These are phyloP conservation scores for Camarhynchus parvulus DNA, from an alignment of 2,113 vertebrate species.

Conservation along the genomic window DNA sequence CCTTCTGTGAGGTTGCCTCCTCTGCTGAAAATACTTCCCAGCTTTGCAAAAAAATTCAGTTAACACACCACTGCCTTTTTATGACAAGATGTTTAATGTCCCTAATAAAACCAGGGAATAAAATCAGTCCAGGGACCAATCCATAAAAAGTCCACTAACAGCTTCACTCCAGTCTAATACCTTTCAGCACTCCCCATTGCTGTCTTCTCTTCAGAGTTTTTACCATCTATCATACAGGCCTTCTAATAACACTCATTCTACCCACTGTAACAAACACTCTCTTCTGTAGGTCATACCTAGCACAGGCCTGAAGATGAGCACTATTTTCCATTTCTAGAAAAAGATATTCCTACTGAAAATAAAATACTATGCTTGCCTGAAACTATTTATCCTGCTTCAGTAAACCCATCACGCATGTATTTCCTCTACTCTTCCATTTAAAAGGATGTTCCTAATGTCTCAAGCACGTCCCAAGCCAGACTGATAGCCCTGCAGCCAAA, in stretches of 20 bases:
- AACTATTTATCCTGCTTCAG: neutral
- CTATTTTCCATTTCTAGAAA: neutral
- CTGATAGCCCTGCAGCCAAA: neutral
- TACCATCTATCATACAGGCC: neutral
- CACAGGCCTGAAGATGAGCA: neutral
- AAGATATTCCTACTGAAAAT: neutral
- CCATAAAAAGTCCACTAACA: slow-evolving; percentile 10
- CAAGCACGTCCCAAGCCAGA: neutral
- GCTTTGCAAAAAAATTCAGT: neutral
- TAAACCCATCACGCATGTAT: neutral
- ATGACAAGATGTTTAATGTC: slow-evolving; percentile 5
- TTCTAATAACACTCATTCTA: neutral
- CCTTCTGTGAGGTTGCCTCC: neutral
- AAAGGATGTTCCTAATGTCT: neutral
- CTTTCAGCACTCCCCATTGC: neutral
- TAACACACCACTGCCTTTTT: neutral
- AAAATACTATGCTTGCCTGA: neutral
- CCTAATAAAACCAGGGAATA: slow-evolving; percentile 20
- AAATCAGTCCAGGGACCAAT: neutral
- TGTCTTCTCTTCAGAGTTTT: neutral
- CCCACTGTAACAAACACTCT: neutral
- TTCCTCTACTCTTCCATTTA: neutral
- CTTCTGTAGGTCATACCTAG: neutral
- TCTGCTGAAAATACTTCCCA: neutral
- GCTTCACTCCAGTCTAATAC: neutral